A percentile compares a stretch with the other conserved stretches of the same genome.
phyloP scores from a whole-genome alignment of 2,113 vertebrate genomes.

The Crotalus horridus region DNA sequence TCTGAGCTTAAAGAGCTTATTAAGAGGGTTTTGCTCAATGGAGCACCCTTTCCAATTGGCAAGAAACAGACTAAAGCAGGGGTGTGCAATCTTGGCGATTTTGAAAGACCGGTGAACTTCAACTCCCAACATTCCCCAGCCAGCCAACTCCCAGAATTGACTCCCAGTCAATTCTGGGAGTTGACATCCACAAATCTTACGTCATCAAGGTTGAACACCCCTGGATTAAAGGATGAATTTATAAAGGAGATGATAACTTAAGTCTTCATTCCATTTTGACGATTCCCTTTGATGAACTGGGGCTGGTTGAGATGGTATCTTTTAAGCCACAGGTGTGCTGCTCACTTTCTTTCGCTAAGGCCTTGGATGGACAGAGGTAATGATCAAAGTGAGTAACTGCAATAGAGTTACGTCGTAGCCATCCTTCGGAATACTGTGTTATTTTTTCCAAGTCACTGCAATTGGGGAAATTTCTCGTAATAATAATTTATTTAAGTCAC shows the following conservation, averaged over 20 bases:
- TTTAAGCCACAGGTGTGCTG: background rate
- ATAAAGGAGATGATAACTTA: conserved; percentile 44
- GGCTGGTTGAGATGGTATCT: background rate
- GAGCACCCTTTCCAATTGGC: conserved; percentile 35
- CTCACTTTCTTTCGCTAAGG: no score
- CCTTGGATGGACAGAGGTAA: background rate
- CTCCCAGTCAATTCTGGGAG: background rate
- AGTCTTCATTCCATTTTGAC: conserved; percentile 53
- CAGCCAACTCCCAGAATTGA: background rate
- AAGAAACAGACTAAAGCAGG: conserved; percentile 31
- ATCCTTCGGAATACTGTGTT: background rate
- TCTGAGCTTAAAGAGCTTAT: background rate
- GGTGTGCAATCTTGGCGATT: background rate
- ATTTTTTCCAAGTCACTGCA: background rate
- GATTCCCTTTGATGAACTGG: conserved; percentile 38
- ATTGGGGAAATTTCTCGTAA: background rate
- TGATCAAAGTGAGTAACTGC: background rate
- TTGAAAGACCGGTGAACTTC: background rate
- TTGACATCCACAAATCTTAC: background rate
- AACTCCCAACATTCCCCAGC: background rate
- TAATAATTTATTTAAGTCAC: background rate
- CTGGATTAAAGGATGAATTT: conserved; percentile 24
- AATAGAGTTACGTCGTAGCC: background rate
- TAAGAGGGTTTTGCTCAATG: conserved; percentile 19
- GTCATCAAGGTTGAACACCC: background rate